These are phyloP conservation scores for Heliconius cydno DNA, from an alignment of 2,888 invertebrate genomes.

Conservation along the genomic window DNA sequence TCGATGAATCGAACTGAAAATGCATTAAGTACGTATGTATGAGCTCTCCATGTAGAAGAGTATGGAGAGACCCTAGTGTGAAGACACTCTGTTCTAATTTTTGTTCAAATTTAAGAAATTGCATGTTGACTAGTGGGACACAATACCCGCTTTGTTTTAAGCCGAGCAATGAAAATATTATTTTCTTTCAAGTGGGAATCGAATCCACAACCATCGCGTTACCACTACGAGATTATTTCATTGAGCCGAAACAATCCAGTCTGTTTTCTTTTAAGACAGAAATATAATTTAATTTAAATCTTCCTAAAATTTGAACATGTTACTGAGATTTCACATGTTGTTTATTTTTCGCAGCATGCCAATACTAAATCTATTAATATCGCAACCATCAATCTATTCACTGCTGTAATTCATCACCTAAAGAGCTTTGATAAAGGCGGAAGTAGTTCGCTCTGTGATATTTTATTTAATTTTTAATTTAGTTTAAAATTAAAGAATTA, in stretches of 20 bases:
- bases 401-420: slow-evolving; percentile 13
- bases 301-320: not conserved
- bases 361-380: not conserved
- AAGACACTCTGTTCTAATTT: not conserved
- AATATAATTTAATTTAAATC: not conserved
- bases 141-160: not conserved
- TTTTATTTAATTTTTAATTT: not conserved
- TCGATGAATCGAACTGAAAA: too few species aligned
- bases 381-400: slow-evolving; percentile 4
- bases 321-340: not conserved
- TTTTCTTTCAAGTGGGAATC: not conserved
- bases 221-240: not conserved
- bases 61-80: not conserved
- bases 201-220: not conserved
- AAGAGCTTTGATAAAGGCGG: slow-evolving; percentile 11
- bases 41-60: not conserved
- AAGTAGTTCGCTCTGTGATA: not conserved
- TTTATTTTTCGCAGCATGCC: slow-evolving; percentile 1
- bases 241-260: not conserved
- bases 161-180: not conserved
- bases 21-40: too few species aligned
- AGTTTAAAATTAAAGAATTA: not conserved
- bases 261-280: not conserved
- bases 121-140: not conserved
- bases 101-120: not conserved